phyloP scores from a whole-genome alignment of 2,113 vertebrate genomes.

The Xenopus tropicalis region UCB_Xtro_10.0 CM004451.2:83291001-83291500 shows the following conservation, averaged over 20 bases:
- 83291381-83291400: neutral
- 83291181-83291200: no score
- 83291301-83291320: constrained; percentile 1
- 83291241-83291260: neutral
- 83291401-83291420: neutral
- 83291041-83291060: no score
- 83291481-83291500: neutral
- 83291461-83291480: neutral
- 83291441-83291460: neutral
- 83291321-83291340: neutral
- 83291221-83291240: no score
- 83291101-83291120: no score
- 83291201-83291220: no score
- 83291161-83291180: no score
- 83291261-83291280: neutral
- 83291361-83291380: constrained; percentile 3
- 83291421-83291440: neutral
- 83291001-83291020: no score
- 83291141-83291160: no score
- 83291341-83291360: neutral
- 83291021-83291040: no score
- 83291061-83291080: no score
- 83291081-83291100: no score
- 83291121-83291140: no score
- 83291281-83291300: neutral